Evolutionary conservation across 2,888 invertebrate genomes (phyloP).

Genomic region (Mesorhabditis sp.): DNA sequence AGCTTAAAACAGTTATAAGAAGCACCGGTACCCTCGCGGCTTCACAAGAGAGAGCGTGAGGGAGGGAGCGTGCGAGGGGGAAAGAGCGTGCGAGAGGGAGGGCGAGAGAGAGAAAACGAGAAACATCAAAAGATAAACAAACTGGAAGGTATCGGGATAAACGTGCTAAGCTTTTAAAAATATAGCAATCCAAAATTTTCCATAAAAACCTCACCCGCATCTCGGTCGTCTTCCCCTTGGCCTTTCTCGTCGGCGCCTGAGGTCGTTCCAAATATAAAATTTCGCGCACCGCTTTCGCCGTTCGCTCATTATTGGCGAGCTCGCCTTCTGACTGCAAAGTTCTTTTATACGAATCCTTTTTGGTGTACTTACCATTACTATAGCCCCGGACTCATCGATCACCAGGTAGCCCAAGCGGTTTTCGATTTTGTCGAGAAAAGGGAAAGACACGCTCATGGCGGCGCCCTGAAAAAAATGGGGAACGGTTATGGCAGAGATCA

Average conservation of each 20-base stretch:
- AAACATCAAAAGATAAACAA: no score
- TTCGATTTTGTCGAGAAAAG: slow-evolving; percentile 18
- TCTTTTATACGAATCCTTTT: not conserved
- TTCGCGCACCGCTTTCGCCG: slow-evolving; percentile 11
- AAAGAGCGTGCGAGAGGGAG: no score
- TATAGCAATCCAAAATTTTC: no score
- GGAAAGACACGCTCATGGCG: slow-evolving; percentile 3
- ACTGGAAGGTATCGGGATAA: no score
- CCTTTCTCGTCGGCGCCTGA: not conserved
- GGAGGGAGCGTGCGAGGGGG: no score
- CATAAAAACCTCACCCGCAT: not conserved
- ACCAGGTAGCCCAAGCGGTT: slow-evolving; percentile 20
- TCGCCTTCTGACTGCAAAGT: slow-evolving; percentile 20
- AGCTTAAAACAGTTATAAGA: no score
- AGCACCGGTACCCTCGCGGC: no score
- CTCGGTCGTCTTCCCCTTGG: slow-evolving; percentile 1
- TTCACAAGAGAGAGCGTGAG: no score
- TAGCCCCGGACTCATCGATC: slow-evolving; percentile 12
- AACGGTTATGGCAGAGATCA: no score
- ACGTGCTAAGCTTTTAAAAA: no score
- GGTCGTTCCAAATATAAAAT: slow-evolving; percentile 8
- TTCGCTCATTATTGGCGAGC: slow-evolving; percentile 13
- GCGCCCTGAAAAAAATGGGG: no score
- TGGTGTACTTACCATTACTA: slow-evolving; percentile 13
- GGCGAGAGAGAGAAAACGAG: no score